These are phyloP conservation scores for Myopa testacea DNA, from an alignment of 2,888 invertebrate genomes.

Conservation along the genomic window DNA sequence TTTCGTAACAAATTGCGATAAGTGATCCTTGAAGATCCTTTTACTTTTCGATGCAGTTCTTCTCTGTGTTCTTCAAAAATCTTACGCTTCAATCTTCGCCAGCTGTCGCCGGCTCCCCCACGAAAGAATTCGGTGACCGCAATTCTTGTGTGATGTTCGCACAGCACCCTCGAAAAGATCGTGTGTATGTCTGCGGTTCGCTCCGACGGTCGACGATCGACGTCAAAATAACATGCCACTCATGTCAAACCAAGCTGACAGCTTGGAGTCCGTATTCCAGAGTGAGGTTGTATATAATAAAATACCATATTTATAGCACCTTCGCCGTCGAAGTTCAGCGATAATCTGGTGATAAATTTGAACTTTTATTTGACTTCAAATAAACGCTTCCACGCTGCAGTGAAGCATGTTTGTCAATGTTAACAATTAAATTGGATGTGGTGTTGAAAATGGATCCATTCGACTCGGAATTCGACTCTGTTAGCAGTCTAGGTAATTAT, in stretches of 20 bases:
- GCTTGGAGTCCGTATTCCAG: not conserved
- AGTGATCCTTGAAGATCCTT: slow-evolving; percentile 53
- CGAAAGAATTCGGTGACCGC: slow-evolving; percentile 45
- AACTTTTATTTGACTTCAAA: not conserved
- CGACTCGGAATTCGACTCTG: no score
- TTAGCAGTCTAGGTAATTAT: no score
- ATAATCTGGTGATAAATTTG: slow-evolving; percentile 8
- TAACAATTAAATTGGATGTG: no score
- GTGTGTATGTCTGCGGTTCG: not conserved
- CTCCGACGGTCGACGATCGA: not conserved
- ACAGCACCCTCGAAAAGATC: not conserved
- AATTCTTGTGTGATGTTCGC: not conserved
- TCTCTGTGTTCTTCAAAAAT: slow-evolving; percentile 15
- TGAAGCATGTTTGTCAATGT: no score
- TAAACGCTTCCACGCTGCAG: no score
- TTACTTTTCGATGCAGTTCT: slow-evolving; percentile 38
- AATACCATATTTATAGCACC: slow-evolving; percentile 39
- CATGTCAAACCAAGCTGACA: slow-evolving; percentile 27
- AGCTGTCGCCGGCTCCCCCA: slow-evolving; percentile 38
- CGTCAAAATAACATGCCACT: slow-evolving; percentile 5
- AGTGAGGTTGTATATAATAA: slow-evolving; percentile 32
- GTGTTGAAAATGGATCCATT: no score
- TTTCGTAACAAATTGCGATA: slow-evolving; percentile 55
- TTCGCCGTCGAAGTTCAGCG: not conserved
- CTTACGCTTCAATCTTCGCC: slow-evolving; percentile 49